Conservation (phyloP, 2,888 invertebrate species). For the Drosophila macrospina region DNA sequence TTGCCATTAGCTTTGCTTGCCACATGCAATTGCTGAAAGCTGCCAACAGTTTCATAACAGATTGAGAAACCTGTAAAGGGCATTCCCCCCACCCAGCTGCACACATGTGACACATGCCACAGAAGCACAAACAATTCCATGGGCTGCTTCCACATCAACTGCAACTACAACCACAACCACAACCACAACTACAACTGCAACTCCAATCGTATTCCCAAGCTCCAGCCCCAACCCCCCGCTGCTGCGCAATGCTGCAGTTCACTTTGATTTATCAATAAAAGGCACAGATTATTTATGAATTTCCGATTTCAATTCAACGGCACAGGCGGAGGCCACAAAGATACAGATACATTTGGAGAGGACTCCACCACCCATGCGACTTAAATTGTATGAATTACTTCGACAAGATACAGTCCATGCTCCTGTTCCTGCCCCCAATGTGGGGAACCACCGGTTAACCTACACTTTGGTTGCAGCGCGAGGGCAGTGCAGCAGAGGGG, state of each 20-base stretch:
- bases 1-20: constrained; percentile 1
- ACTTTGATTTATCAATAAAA: constrained; percentile 78
- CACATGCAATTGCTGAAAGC: constrained; percentile 29
- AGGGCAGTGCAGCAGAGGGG: too few relatives aligned
- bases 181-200: neutral
- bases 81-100: constrained; percentile 10
- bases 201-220: constrained; percentile 5
- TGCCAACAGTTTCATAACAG: constrained; percentile 22
- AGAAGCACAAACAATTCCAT: neutral
- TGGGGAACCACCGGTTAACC: constrained; percentile 28
- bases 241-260: constrained; percentile 61
- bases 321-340: constrained; percentile 42
- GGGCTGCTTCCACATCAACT: neutral
- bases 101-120: constrained; percentile 33
- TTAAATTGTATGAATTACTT: constrained; percentile 67
- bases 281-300: constrained; percentile 77
- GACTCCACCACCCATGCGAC: constrained; percentile 49
- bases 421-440: neutral
- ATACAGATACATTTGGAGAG: constrained; percentile 37
- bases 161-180: neutral
- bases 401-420: constrained; percentile 44
- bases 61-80: neutral
- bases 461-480: constrained; percentile 10
- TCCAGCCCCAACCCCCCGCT: constrained; percentile 42
- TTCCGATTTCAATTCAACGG: constrained; percentile 67